Conservation (phyloP, 2,113 vertebrate species). For the Clupea harengus region DNA sequence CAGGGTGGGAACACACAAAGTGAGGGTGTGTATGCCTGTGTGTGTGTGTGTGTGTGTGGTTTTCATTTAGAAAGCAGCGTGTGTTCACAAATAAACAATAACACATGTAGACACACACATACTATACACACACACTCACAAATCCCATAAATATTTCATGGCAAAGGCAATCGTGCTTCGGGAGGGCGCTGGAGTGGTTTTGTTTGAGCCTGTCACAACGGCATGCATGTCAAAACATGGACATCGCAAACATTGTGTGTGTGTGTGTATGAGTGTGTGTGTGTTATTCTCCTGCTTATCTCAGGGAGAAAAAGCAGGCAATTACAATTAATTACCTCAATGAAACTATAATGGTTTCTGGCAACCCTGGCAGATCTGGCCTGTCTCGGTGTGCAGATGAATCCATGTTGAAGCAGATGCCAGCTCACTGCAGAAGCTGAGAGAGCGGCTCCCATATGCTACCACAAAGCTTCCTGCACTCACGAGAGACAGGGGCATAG, state of each 20-base stretch:
- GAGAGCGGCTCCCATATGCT: background rate
- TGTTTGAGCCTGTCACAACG: slow-evolving; percentile 65
- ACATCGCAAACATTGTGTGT: slow-evolving; percentile 46
- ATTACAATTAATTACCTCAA: slow-evolving; percentile 71
- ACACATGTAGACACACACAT: slow-evolving; percentile 4
- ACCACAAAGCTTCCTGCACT: background rate
- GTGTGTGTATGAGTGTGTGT: background rate
- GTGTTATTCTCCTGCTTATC: slow-evolving; percentile 41
- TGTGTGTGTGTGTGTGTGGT: slow-evolving; percentile 12
- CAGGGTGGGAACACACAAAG: background rate
- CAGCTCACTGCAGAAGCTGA: slow-evolving; percentile 36
- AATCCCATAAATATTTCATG: slow-evolving; percentile 29
- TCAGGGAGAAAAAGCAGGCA: slow-evolving; percentile 55
- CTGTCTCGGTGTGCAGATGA: slow-evolving; percentile 59
- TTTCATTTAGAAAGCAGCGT: slow-evolving; percentile 3
- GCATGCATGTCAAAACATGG: slow-evolving; percentile 71
- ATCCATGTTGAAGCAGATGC: slow-evolving; percentile 61
- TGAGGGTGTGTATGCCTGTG: background rate
- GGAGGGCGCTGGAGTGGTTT: slow-evolving; percentile 45
- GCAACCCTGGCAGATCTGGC: slow-evolving; percentile 54
- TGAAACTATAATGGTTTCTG: slow-evolving; percentile 70
- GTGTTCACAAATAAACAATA: slow-evolving; percentile 18
- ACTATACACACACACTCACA: background rate
- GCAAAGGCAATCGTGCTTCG: slow-evolving; percentile 35
- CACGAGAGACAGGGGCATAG: background rate